Evolutionary conservation across 2,888 invertebrate genomes (phyloP).

Genomic region (Malachius bipustulatus): DNA sequence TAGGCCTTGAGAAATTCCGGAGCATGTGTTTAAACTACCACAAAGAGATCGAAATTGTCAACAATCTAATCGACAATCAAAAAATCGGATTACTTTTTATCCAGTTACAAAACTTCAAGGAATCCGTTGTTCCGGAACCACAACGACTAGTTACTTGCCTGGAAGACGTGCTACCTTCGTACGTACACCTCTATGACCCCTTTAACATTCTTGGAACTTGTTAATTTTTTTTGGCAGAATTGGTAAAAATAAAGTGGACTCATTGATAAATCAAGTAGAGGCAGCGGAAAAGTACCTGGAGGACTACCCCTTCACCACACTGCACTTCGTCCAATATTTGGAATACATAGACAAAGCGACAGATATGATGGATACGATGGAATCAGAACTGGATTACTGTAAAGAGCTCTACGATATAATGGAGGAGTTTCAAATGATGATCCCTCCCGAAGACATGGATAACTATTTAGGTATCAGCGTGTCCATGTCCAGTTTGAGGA

Average conservation of each 20-base stretch:
- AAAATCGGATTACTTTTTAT: constrained; percentile 63
- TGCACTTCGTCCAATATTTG: constrained; percentile 60
- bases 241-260: constrained; percentile 46
- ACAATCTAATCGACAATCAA: constrained; percentile 52
- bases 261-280: constrained; percentile 46
- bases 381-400: constrained; percentile 63
- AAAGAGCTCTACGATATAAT: constrained; percentile 75
- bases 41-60: constrained; percentile 54
- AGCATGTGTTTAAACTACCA: constrained; percentile 56
- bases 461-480: constrained; percentile 52
- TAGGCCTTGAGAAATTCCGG: constrained; percentile 52
- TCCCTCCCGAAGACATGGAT: constrained; percentile 58
- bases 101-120: constrained; percentile 58
- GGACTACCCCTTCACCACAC: constrained; percentile 55
- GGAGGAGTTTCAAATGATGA: constrained; percentile 63
- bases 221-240: constrained; percentile 39
- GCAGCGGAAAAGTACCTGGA: constrained; percentile 50
- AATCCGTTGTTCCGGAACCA: constrained; percentile 59
- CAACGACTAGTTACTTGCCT: constrained; percentile 54
- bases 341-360: constrained; percentile 57
- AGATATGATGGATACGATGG: constrained; percentile 54
- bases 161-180: constrained; percentile 53
- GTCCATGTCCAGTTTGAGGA: constrained; percentile 49
- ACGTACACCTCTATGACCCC: constrained; percentile 26
- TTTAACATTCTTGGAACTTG: neutral